phyloP scores from a whole-genome alignment of 2,888 invertebrate genomes.

The Sminthurides aquaticus region DNA sequence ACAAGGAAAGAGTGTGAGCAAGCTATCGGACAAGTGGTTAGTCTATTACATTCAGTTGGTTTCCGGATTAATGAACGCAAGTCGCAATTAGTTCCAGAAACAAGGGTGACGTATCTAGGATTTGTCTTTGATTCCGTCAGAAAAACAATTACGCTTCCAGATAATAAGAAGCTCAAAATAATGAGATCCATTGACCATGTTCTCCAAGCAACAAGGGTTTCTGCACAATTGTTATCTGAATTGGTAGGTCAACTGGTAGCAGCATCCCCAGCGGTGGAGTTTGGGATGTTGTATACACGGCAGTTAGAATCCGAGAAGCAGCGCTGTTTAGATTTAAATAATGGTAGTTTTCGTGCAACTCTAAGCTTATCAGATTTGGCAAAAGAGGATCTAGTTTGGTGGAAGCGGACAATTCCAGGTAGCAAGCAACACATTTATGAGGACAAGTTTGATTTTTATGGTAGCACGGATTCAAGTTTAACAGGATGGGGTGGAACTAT shows the following conservation, averaged over 20 bases:
- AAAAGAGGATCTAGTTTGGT: not conserved
- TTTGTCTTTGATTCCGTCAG: slow-evolving; percentile 3
- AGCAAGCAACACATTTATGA: not conserved
- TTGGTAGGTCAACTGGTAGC: slow-evolving; percentile 4
- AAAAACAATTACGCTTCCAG: slow-evolving; percentile 5
- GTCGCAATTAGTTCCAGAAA: not conserved
- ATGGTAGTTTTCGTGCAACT: not conserved
- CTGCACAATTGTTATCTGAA: not conserved
- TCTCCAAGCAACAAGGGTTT: not conserved
- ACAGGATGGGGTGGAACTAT: no score
- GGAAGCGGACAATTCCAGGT: not conserved
- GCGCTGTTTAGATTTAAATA: not conserved
- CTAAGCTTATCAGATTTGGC: not conserved
- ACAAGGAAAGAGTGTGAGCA: not conserved
- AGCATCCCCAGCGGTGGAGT: not conserved
- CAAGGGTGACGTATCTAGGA: slow-evolving; percentile 4
- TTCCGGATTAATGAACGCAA: slow-evolving; percentile 2
- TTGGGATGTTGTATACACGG: not conserved
- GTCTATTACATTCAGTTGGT: slow-evolving; percentile 3
- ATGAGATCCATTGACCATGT: no score
- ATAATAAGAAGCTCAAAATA: not conserved
- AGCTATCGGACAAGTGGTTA: not conserved
- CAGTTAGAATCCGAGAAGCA: not conserved
- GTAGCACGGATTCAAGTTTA: no score
- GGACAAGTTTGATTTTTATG: not conserved